These are phyloP conservation scores for Ceratothoa steindachneri DNA, from an alignment of 2,888 invertebrate genomes.

Conservation along the genomic window DNA sequence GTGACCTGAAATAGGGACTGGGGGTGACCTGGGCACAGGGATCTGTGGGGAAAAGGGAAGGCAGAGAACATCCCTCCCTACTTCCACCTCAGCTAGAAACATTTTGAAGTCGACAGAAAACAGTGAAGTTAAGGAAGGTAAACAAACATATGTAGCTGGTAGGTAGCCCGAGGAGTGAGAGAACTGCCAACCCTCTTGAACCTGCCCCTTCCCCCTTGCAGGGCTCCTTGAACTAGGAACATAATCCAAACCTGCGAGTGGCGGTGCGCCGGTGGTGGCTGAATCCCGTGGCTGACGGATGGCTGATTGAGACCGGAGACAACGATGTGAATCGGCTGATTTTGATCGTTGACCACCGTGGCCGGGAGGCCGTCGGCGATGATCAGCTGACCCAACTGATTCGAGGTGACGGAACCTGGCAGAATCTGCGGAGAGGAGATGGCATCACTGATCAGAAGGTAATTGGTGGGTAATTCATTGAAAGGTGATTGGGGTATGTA, in stretches of 20 bases:
- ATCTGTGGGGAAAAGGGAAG: neutral
- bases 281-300: conserved; percentile 20
- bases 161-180: too few relatives aligned
- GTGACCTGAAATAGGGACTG: conserved; percentile 30
- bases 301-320: conserved; percentile 31
- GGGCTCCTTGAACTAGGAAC: too few relatives aligned
- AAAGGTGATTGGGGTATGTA: too few relatives aligned
- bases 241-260: conserved; percentile 43
- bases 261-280: conserved; percentile 37
- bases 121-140: too few relatives aligned
- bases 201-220: too few relatives aligned
- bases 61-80: too few relatives aligned
- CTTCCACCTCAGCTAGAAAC: too few relatives aligned
- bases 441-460: too few relatives aligned
- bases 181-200: too few relatives aligned
- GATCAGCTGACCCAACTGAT: neutral
- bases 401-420: conserved; percentile 9
- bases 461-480: too few relatives aligned
- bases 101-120: too few relatives aligned
- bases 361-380: conserved; percentile 21
- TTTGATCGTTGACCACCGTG: conserved; percentile 9
- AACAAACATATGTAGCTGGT: too few relatives aligned
- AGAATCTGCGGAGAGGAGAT: conserved; percentile 21
- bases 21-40: neutral
- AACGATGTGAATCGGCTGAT: conserved; percentile 34